Percentiles rank a stretch among this genome's conserved stretches.
phyloP scores from a whole-genome alignment of 2,888 invertebrate species.

The Apotomis betuletana region DNA sequence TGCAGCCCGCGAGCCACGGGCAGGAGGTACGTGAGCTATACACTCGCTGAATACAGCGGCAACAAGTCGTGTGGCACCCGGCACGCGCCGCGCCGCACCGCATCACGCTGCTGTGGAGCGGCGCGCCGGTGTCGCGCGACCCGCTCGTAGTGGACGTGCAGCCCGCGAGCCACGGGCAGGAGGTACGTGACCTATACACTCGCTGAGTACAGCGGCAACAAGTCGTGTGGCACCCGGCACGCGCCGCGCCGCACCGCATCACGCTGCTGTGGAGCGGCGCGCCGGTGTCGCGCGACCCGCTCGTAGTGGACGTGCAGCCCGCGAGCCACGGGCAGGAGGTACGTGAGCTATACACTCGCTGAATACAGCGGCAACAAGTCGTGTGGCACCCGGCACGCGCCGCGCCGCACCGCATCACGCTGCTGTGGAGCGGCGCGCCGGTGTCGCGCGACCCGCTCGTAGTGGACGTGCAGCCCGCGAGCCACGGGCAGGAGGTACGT shows the following conservation, averaged over 20 bases:
- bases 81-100: too few relatives aligned
- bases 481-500: slow-evolving; percentile 86
- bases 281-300: slow-evolving; percentile 83
- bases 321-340: slow-evolving; percentile 88
- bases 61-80: slow-evolving; percentile 94
- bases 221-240: slow-evolving; percentile 93
- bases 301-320: slow-evolving; percentile 83
- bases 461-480: slow-evolving; percentile 84
- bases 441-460: slow-evolving; percentile 80
- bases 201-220: slow-evolving; percentile 89
- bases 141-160: slow-evolving; percentile 83
- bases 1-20: slow-evolving; percentile 86
- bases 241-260: too few relatives aligned
- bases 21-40: slow-evolving; percentile 80
- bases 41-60: slow-evolving; percentile 85
- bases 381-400: too few relatives aligned
- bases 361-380: slow-evolving; percentile 89
- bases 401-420: too few relatives aligned
- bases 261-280: slow-evolving; percentile 94
- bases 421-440: slow-evolving; percentile 94
- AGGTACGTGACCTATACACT: slow-evolving; percentile 64
- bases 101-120: slow-evolving; percentile 94
- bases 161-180: slow-evolving; percentile 87
- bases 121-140: slow-evolving; percentile 86
- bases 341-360: slow-evolving; percentile 65